Conservation (phyloP, 2,888 invertebrate species). For the Caenorhabditis afra region DNA sequence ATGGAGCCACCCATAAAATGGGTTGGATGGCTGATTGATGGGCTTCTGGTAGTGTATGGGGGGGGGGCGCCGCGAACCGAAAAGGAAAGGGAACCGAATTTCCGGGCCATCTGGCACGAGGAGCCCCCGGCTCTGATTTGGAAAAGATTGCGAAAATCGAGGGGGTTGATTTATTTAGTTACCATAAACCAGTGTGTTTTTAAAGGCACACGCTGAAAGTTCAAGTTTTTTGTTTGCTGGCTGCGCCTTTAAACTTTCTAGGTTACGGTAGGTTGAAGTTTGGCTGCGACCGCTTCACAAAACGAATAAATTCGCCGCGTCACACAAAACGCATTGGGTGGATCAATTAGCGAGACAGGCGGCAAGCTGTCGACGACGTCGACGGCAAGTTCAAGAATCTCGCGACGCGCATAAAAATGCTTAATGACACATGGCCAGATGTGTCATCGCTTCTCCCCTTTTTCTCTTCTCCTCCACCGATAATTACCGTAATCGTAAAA, state of each 20-base stretch:
- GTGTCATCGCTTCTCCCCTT: neutral
- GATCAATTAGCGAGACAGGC: neutral
- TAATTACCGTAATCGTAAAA: slow-evolving; percentile 55
- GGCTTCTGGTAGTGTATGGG: slow-evolving; percentile 37
- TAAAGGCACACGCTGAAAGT: too few relatives aligned
- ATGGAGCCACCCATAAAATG: neutral
- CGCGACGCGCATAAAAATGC: slow-evolving; percentile 36
- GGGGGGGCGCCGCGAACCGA: neutral
- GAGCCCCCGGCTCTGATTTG: too few relatives aligned
- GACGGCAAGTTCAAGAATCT: slow-evolving; percentile 35
- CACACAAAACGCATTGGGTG: neutral
- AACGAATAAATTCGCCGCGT: neutral
- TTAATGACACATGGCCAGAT: slow-evolving; percentile 44
- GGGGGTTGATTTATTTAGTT: too few relatives aligned
- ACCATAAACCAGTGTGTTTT: too few relatives aligned
- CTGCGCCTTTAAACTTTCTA: too few relatives aligned
- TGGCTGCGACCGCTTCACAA: too few relatives aligned
- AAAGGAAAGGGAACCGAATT: slow-evolving; percentile 5
- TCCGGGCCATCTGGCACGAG: neutral
- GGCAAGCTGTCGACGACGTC: neutral
- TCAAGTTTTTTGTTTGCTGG: too few relatives aligned
- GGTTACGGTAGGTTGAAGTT: too few relatives aligned
- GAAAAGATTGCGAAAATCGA: too few relatives aligned
- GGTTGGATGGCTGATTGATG: slow-evolving; percentile 30
- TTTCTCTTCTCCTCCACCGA: neutral